A percentile compares a stretch with the other conserved stretches of the same genome.
Conservation (phyloP, 1,140 invertebrate species). For the Euwallacea similis region DNA sequence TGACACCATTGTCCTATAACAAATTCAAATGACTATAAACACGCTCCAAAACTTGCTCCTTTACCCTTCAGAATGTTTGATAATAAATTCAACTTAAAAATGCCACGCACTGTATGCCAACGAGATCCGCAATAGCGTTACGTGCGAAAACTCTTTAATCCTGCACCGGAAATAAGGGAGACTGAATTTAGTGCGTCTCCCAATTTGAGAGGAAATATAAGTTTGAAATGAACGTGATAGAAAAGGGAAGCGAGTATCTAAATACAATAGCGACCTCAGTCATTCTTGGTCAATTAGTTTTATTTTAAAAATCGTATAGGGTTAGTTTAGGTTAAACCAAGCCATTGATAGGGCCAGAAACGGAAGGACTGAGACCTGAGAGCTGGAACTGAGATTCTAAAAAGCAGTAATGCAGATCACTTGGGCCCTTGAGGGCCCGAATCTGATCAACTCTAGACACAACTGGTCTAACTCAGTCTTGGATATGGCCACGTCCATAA, state of each 20-base stretch:
- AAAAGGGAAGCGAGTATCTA: background rate
- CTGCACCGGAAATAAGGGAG: background rate
- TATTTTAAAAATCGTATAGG: too few species aligned
- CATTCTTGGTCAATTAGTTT: too few species aligned
- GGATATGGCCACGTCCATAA: too few species aligned
- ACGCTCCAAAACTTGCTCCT: background rate
- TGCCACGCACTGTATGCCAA: background rate
- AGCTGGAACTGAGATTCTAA: too few species aligned
- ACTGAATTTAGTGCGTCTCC: background rate
- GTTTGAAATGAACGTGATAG: background rate
- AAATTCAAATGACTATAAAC: background rate
- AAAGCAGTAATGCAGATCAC: too few species aligned
- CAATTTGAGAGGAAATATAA: conserved; percentile 2
- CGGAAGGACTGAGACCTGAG: too few species aligned
- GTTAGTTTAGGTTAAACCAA: too few species aligned
- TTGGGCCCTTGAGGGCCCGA: too few species aligned
- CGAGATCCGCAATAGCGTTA: background rate
- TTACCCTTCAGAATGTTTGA: background rate
- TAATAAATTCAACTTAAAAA: background rate
- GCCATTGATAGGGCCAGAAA: too few species aligned
- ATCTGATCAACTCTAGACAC: too few species aligned
- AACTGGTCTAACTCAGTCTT: too few species aligned
- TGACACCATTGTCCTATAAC: too few species aligned
- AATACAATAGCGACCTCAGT: background rate
- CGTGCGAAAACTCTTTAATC: background rate